phyloP scores from a whole-genome alignment of 2,113 vertebrate genomes.

The Carettochelys insculpta region DNA sequence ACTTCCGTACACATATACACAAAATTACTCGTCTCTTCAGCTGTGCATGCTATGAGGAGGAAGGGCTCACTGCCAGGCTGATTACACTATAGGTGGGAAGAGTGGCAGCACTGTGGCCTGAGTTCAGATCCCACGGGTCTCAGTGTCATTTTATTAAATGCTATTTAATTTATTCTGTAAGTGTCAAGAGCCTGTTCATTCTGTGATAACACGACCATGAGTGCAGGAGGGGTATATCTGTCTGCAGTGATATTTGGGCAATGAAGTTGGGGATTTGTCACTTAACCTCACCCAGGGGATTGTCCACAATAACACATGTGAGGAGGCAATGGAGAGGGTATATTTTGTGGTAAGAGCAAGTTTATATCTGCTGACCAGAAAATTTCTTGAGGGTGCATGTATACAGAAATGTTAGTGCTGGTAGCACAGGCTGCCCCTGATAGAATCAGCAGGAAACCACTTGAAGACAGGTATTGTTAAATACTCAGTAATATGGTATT shows the following conservation, averaged over 20 bases:
- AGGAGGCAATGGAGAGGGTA: background rate
- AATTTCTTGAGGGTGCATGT: background rate
- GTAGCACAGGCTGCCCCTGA: background rate
- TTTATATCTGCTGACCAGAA: background rate
- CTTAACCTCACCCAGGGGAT: too few relatives aligned
- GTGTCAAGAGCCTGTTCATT: background rate
- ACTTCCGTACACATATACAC: constrained; percentile 25
- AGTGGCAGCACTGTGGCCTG: background rate
- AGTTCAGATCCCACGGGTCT: background rate
- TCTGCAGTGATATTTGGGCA: background rate
- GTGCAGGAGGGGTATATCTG: background rate
- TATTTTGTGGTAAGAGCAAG: background rate
- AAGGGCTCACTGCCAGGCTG: background rate
- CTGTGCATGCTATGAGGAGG: constrained; percentile 48
- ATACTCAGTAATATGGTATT: background rate
- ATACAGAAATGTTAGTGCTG: background rate
- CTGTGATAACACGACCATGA: background rate
- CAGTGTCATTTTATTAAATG: background rate
- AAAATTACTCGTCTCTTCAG: constrained; percentile 20
- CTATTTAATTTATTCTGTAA: background rate
- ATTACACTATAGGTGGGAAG: constrained; percentile 30
- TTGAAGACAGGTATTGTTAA: background rate
- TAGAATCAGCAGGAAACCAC: background rate
- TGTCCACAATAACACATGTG: too few relatives aligned
- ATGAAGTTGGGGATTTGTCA: background rate